These are phyloP conservation scores for Diorhabda elongata DNA, from an alignment of 1,140 invertebrate genomes.

Conservation along the genomic window DNA sequence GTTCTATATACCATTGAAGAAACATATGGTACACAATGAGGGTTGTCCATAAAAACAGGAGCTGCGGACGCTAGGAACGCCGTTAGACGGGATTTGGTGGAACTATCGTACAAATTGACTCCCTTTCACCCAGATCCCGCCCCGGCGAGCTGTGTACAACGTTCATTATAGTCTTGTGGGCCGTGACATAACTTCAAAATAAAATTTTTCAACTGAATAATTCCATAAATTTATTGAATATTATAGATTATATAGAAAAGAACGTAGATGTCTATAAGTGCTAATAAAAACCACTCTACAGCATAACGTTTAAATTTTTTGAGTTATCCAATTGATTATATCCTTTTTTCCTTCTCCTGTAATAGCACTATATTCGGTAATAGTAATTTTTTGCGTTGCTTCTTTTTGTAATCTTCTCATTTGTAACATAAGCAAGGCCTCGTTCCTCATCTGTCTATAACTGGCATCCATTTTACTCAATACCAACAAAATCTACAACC, in stretches of 20 bases:
- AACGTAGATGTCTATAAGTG: too few relatives aligned
- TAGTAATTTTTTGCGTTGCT: constrained; percentile 59
- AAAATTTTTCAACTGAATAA: neutral
- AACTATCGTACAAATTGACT: too few relatives aligned
- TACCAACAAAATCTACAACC: constrained; percentile 62
- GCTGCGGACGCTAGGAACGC: too few relatives aligned
- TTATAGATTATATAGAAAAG: neutral
- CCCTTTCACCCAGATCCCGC: neutral
- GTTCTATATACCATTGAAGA: too few relatives aligned
- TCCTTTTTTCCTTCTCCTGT: constrained; percentile 64
- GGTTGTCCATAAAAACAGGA: too few relatives aligned
- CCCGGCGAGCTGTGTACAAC: neutral
- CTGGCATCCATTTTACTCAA: constrained; percentile 78
- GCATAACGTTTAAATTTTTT: neutral
- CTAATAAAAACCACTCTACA: too few relatives aligned
- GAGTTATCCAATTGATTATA: constrained; percentile 59
- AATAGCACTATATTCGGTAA: constrained; percentile 69
- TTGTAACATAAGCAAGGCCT: constrained; percentile 75
- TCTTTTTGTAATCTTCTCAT: constrained; percentile 59
- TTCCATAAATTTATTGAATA: neutral
- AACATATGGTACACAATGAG: too few relatives aligned
- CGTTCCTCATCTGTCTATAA: constrained; percentile 77
- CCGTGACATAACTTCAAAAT: neutral
- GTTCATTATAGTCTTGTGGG: neutral
- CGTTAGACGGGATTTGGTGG: too few relatives aligned